Percentiles rank a stretch among this genome's conserved stretches.
phyloP scores from a whole-genome alignment of 1,140 invertebrate genomes.

The Aleiodes sp. region DNA sequence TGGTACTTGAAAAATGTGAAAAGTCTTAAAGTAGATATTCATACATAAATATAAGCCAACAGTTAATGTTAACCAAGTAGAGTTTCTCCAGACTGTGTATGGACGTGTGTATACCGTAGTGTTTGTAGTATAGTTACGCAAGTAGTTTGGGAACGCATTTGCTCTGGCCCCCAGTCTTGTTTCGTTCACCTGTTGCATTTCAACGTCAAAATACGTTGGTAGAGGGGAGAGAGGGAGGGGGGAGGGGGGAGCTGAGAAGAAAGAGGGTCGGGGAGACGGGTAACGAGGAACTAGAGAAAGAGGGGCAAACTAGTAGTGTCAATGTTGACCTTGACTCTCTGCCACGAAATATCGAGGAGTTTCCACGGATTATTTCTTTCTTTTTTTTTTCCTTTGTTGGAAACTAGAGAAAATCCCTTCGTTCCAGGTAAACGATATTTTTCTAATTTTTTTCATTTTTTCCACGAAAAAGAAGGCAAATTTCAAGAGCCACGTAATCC shows the following conservation, averaged over 20 bases:
- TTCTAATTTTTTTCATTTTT: neutral
- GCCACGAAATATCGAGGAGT: neutral
- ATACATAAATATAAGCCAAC: no score
- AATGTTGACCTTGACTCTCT: constrained; percentile 6
- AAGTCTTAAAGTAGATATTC: no score
- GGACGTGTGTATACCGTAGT: no score
- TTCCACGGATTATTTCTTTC: no score
- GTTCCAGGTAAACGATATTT: neutral
- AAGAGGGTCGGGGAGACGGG: no score
- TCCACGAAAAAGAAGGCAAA: neutral
- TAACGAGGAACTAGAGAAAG: no score
- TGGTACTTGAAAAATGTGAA: no score
- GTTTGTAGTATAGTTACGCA: neutral
- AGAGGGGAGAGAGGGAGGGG: neutral
- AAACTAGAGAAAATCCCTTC: neutral
- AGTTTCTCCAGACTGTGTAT: neutral
- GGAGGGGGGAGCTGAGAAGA: neutral
- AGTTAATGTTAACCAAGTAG: neutral
- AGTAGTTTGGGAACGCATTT: neutral
- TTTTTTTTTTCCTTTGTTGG: neutral
- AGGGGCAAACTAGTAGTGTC: no score
- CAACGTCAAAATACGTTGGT: neutral
- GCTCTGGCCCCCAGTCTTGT: neutral
- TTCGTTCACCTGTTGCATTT: neutral
- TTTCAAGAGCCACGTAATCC: neutral